Conservation (phyloP, 1,140 invertebrate genomes). For the Condylostylus longicornis region DNA sequence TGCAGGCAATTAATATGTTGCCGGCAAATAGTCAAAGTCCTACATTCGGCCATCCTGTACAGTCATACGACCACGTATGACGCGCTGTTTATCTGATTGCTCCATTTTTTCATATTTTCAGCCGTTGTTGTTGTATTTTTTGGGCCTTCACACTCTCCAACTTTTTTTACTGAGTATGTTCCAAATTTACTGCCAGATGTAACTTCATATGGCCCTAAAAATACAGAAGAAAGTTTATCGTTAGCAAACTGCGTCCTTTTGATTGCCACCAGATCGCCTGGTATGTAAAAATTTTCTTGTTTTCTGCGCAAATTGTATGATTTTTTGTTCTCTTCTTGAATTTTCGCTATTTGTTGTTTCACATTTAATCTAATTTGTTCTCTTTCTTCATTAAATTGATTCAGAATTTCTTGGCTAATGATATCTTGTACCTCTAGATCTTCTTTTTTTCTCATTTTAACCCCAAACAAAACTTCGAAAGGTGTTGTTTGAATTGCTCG, state of each 20-base stretch:
- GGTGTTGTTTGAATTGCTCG: conserved; percentile 13
- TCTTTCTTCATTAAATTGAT: not conserved
- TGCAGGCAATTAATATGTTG: no score
- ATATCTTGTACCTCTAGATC: conserved; percentile 11
- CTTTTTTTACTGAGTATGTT: not conserved
- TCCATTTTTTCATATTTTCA: conserved; percentile 1
- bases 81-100: no score
- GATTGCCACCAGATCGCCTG: conserved; percentile 26
- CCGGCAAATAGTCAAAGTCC: no score
- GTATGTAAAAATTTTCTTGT: conserved; percentile 11
- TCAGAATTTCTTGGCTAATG: conserved; percentile 16
- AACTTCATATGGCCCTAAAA: conserved; percentile 3
- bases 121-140: not conserved
- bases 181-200: not conserved
- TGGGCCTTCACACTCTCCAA: not conserved
- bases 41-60: no score
- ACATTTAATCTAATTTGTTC: not conserved
- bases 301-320: conserved; percentile 12
- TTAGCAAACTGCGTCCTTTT: conserved; percentile 23
- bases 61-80: no score
- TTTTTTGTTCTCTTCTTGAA: not conserved
- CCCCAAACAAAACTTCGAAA: conserved; percentile 17
- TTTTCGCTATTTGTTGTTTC: not conserved
- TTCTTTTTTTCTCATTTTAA: conserved; percentile 18
- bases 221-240: conserved; percentile 6